phyloP scores from a whole-genome alignment of 2,888 invertebrate genomes.

The Gortyna flavago region DNA sequence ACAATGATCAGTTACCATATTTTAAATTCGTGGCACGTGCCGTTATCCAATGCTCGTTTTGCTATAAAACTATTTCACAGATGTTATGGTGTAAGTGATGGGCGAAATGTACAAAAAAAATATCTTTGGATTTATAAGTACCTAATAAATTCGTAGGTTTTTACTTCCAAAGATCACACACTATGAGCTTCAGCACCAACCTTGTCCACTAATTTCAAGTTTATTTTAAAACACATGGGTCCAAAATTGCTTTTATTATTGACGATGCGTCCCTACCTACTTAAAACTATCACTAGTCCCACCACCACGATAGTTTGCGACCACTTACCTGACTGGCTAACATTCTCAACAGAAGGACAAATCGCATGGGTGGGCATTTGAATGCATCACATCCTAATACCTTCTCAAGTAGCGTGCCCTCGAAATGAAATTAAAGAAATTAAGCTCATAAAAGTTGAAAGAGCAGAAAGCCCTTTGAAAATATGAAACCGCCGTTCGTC shows the following conservation, averaged over 20 bases:
- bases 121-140: too few relatives aligned
- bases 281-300: background rate
- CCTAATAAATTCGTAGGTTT: background rate
- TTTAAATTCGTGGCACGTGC: conserved; percentile 3
- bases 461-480: conserved; percentile 30
- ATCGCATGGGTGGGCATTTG: background rate
- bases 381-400: background rate
- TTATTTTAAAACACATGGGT: background rate
- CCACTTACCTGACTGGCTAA: too few relatives aligned
- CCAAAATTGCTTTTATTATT: background rate
- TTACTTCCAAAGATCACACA: background rate
- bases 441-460: conserved; percentile 38
- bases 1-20: background rate
- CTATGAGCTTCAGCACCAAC: background rate
- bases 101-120: background rate
- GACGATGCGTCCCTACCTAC: background rate
- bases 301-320: background rate
- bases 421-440: conserved; percentile 40
- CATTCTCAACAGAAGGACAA: conserved; percentile 2
- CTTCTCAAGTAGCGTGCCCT: background rate
- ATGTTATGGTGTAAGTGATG: conserved; percentile 23
- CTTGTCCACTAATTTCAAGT: background rate
- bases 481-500: conserved; percentile 44
- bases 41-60: conserved; percentile 1
- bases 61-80: conserved; percentile 21